Evolutionary conservation across 2,113 vertebrate species (phyloP).

Genomic region (Eira barbara): DNA sequence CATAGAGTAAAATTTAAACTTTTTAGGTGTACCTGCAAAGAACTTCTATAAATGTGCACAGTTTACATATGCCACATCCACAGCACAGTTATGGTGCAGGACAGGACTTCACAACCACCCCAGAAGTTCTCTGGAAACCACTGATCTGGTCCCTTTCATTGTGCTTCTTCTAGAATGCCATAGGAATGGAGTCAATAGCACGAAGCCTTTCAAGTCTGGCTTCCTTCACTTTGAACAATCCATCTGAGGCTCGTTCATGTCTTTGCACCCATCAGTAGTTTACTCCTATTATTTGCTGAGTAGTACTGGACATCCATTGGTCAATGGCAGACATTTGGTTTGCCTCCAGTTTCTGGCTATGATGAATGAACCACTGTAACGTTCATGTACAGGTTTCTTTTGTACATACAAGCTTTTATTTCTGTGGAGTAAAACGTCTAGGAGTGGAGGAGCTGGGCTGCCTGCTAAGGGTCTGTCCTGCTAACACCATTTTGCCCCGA

Average conservation of each 20-base stretch:
- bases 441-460: not conserved
- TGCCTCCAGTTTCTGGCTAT: not conserved
- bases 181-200: not conserved
- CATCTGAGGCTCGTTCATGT: not conserved
- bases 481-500: not conserved
- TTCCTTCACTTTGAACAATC: not conserved
- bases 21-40: not conserved
- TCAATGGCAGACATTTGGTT: not conserved
- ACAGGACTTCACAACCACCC: not conserved
- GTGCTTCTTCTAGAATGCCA: not conserved
- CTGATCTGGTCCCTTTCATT: not conserved
- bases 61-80: not conserved
- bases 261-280: not conserved
- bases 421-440: too few species aligned
- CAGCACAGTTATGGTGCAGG: not conserved
- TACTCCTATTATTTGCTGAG: not conserved
- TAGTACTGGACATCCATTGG: not conserved
- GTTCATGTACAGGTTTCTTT: too few species aligned
- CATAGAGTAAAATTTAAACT: not conserved
- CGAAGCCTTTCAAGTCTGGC: not conserved
- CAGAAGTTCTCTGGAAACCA: not conserved
- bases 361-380: too few species aligned
- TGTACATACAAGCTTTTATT: too few species aligned
- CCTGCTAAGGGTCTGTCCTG: not conserved
- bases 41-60: not conserved